Conservation (phyloP, 2,888 invertebrate species). For the Toxonevra muliebris region DNA sequence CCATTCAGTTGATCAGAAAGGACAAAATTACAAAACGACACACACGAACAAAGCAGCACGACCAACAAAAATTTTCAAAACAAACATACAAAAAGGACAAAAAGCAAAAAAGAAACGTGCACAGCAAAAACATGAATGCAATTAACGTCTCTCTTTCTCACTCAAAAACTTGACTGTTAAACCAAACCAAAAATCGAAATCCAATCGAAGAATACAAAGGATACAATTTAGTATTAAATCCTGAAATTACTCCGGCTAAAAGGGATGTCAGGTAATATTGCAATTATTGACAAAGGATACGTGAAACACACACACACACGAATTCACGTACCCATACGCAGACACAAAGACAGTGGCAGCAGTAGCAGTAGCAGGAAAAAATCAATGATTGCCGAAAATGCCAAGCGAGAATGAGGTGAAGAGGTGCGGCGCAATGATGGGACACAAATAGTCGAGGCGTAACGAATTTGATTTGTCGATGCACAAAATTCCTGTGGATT, state of each 20-base stretch:
- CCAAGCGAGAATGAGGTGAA: not conserved
- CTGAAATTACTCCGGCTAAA: not conserved
- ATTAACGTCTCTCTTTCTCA: conserved; percentile 23
- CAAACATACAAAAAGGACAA: conserved; percentile 22
- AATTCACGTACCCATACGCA: not conserved
- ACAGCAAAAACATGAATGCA: conserved; percentile 16
- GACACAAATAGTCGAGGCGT: conserved; percentile 35
- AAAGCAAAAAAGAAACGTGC: not conserved
- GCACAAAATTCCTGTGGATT: not conserved
- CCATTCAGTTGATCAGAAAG: not conserved
- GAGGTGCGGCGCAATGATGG: not conserved
- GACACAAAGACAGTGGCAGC: not conserved
- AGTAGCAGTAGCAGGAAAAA: not conserved
- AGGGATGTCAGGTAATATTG: conserved; percentile 33
- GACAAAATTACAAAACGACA: not conserved
- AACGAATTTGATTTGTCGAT: conserved; percentile 39
- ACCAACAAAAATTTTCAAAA: conserved; percentile 18
- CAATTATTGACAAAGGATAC: conserved; percentile 28
- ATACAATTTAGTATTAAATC: conserved; percentile 16
- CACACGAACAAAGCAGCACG: not conserved
- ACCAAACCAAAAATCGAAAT: conserved; percentile 20
- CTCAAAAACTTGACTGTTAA: conserved; percentile 29
- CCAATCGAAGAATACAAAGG: conserved; percentile 22
- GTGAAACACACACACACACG: not conserved
- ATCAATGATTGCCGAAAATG: not conserved